These are phyloP conservation scores for Musca vetustissima DNA, from an alignment of 1,140 invertebrate species.

Conservation along the genomic window DNA sequence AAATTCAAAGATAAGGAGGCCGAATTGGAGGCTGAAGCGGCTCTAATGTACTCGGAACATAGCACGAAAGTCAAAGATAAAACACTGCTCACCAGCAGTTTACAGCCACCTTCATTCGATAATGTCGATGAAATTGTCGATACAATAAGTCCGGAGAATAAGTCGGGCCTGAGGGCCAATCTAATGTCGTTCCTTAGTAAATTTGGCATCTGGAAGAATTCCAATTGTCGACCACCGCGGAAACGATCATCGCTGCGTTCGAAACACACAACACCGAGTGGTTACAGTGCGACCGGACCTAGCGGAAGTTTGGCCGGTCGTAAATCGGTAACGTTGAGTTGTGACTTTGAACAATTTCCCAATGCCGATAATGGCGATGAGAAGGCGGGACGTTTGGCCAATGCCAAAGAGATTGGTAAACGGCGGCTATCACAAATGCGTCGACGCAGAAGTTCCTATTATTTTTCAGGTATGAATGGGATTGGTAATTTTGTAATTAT, in stretches of 20 bases:
- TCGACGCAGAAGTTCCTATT: constrained; percentile 49
- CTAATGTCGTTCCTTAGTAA: constrained; percentile 23
- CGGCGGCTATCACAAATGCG: constrained; percentile 47
- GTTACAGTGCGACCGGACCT: neutral
- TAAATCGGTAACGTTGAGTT: constrained; percentile 26
- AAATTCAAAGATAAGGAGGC: constrained; percentile 30
- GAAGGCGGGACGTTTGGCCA: constrained; percentile 30
- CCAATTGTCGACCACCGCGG: constrained; percentile 7
- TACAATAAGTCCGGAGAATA: neutral
- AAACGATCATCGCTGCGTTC: neutral
- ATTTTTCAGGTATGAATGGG: constrained; percentile 54
- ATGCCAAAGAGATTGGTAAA: constrained; percentile 25
- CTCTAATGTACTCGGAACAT: neutral
- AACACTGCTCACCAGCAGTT: neutral
- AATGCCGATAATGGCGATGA: neutral
- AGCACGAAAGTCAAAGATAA: constrained; percentile 6
- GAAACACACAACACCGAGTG: constrained; percentile 10
- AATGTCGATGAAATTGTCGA: neutral
- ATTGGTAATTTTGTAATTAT: constrained; percentile 1
- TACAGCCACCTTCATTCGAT: constrained; percentile 1
- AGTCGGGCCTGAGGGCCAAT: constrained; percentile 4
- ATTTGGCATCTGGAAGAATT: constrained; percentile 25
- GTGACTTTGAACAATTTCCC: constrained; percentile 31
- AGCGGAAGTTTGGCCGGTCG: constrained; percentile 11
- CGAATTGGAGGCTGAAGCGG: constrained; percentile 32